A percentile compares a stretch with the other conserved stretches of the same genome.
Conservation (phyloP, 2,888 invertebrate species). For the Neuroscelio doddi region DNA sequence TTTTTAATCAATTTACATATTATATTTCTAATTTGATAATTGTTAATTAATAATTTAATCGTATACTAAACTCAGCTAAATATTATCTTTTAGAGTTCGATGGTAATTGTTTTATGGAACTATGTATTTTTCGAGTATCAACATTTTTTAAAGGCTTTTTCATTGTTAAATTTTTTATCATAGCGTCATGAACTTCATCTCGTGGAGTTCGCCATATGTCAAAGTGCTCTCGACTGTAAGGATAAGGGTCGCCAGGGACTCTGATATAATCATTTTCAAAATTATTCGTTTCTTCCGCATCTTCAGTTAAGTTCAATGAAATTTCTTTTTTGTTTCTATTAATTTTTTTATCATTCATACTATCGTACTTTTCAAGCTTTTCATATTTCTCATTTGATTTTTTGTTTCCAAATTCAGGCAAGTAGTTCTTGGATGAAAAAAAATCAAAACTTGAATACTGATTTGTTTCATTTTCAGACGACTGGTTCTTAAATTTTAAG, state of each 20-base stretch:
- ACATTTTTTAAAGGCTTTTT: background rate
- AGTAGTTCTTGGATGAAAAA: no score
- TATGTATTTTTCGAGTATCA: background rate
- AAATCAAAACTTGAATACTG: background rate
- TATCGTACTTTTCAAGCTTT: slow-evolving; percentile 14
- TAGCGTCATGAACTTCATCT: background rate
- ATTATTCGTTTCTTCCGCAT: slow-evolving; percentile 4
- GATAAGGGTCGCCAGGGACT: slow-evolving; percentile 58
- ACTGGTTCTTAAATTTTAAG: no score
- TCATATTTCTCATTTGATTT: slow-evolving; percentile 52
- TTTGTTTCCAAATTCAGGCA: no score
- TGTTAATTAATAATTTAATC: no score
- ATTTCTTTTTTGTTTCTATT: slow-evolving; percentile 7
- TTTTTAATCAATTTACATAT: no score
- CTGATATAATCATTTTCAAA: slow-evolving; percentile 45
- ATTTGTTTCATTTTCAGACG: no score
- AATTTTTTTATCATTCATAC: slow-evolving; percentile 3
- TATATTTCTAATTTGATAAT: no score
- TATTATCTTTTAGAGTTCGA: no score
- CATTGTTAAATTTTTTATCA: background rate
- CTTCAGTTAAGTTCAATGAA: background rate
- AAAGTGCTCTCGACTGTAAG: slow-evolving; percentile 55
- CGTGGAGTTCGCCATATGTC: slow-evolving; percentile 52
- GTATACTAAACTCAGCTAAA: no score
- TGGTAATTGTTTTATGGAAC: background rate